Evolutionary conservation across 2,888 invertebrate species (phyloP).

Genomic region (Notodonta dromedarius): DNA sequence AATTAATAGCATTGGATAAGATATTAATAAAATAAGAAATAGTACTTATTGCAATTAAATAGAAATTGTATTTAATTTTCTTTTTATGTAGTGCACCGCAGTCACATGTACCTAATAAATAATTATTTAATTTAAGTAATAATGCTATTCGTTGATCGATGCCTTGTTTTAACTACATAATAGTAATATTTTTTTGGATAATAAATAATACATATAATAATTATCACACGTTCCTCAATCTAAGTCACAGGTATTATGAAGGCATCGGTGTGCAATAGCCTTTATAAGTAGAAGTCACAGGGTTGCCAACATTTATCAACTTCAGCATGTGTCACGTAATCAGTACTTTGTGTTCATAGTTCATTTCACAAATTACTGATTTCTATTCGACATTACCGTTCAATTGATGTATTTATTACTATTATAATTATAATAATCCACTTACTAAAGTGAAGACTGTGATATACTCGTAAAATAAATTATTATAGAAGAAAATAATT

Average conservation of each 20-base stretch:
- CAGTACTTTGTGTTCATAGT: conserved; percentile 13
- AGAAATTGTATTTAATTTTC: conserved; percentile 15
- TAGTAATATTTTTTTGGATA: too few species aligned
- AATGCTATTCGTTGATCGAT: neutral
- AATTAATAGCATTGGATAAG: conserved; percentile 25
- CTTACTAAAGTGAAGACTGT: conserved; percentile 83
- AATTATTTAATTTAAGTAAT: neutral
- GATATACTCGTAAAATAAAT: conserved; percentile 77
- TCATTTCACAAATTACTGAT: conserved; percentile 3
- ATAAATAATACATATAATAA: too few species aligned
- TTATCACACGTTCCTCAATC: too few species aligned
- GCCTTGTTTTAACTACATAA: neutral
- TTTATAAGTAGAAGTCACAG: conserved; percentile 22
- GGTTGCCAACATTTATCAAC: conserved; percentile 31
- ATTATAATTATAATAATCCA: conserved; percentile 66
- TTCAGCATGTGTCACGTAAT: conserved; percentile 39
- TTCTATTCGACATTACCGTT: conserved; percentile 37
- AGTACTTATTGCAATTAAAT: conserved; percentile 15
- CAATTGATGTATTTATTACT: conserved; percentile 44
- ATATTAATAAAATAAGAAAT: conserved; percentile 27
- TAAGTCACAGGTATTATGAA: neutral
- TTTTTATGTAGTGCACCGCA: conserved; percentile 45
- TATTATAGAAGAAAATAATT: conserved; percentile 64
- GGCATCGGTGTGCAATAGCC: conserved; percentile 9
- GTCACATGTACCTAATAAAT: conserved; percentile 41